Conservation (phyloP, 2,888 invertebrate genomes). For the Plebejus anna region DNA sequence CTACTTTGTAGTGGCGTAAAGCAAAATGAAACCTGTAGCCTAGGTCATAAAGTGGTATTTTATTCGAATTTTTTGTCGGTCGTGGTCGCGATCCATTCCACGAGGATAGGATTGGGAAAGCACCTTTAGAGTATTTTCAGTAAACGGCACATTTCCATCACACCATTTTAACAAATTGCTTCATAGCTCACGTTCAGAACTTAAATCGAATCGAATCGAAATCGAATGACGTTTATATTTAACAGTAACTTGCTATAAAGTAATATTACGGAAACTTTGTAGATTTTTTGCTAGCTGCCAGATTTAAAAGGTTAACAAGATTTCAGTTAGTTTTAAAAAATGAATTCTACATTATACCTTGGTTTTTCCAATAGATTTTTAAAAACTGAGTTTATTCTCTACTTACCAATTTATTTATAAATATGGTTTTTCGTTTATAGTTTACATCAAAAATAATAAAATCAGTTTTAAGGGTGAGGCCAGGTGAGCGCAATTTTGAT, state of each 20-base stretch:
- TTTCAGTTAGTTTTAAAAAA: not conserved
- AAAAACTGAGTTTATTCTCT: not conserved
- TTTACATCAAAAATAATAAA: too few relatives aligned
- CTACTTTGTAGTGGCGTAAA: too few relatives aligned
- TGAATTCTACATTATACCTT: not conserved
- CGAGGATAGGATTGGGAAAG: too few relatives aligned
- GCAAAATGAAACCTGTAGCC: too few relatives aligned
- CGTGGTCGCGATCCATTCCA: too few relatives aligned
- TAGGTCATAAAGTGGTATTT: too few relatives aligned
- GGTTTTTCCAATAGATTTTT: not conserved
- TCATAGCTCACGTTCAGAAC: not conserved
- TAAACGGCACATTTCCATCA: not conserved
- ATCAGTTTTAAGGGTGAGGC: too few relatives aligned
- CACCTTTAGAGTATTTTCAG: not conserved
- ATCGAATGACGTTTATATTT: conserved; percentile 18
- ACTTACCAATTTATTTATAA: not conserved
- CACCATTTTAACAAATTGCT: not conserved
- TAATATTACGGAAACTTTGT: not conserved
- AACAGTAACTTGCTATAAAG: not conserved
- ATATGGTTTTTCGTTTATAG: not conserved
- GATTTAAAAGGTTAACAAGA: not conserved
- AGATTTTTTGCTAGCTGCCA: not conserved
- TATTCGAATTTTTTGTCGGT: too few relatives aligned
- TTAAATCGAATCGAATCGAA: conserved; percentile 11
- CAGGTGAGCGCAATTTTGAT: too few relatives aligned